Evolutionary conservation across 2,888 invertebrate genomes (phyloP).

Genomic region (Spodoptera picta): DNA sequence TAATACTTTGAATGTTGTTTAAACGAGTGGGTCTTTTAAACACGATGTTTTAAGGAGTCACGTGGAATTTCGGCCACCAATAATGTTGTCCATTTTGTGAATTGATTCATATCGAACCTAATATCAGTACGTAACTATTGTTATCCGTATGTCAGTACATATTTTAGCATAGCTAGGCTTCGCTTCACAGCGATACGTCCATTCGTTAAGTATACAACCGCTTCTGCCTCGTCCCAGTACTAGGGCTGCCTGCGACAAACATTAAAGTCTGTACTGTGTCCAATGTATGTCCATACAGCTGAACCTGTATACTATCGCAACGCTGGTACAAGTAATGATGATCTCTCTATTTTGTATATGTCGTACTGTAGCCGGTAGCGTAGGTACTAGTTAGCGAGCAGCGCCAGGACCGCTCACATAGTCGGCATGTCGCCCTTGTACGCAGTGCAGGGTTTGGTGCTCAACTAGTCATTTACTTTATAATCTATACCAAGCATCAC

Average conservation of each 20-base stretch:
- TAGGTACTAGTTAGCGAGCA: conserved; percentile 1
- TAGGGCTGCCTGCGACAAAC: conserved; percentile 41
- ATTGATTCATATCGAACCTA: conserved; percentile 44
- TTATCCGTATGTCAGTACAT: conserved; percentile 11
- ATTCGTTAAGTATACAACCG: conserved; percentile 60
- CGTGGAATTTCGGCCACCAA: not conserved
- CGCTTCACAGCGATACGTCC: conserved; percentile 59
- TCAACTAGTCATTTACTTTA: no score
- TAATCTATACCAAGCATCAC: no score
- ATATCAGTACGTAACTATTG: conserved; percentile 19
- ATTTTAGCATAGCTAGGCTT: conserved; percentile 37
- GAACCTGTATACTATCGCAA: conserved; percentile 63
- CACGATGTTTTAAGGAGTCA: not conserved
- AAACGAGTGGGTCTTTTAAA: not conserved
- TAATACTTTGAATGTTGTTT: conserved; percentile 7
- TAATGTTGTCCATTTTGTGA: conserved; percentile 41
- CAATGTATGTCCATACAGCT: conserved; percentile 47
- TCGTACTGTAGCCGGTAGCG: not conserved
- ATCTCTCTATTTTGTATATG: conserved; percentile 61
- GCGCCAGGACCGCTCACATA: not conserved
- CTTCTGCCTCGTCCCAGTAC: conserved; percentile 59
- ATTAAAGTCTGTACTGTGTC: conserved; percentile 33
- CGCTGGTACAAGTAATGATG: conserved; percentile 68
- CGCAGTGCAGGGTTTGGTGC: no score
- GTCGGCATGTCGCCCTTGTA: not conserved